phyloP scores from a whole-genome alignment of 2,113 vertebrate species.

The Chauna torquata region DNA sequence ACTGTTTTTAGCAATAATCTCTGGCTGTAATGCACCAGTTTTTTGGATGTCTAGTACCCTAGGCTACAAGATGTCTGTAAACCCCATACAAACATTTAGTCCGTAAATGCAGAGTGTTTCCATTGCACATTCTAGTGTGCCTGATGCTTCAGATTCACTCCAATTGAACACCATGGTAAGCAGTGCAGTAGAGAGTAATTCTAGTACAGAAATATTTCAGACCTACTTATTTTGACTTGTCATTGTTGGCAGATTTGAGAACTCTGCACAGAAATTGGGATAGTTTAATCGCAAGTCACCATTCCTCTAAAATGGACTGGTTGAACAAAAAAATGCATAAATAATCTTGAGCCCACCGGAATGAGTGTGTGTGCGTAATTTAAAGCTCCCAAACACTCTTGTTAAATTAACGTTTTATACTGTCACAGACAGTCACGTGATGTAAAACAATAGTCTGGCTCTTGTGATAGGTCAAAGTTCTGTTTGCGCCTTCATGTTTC shows the following conservation, averaged over 20 bases:
- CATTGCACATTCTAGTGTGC: not conserved
- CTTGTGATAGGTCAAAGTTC: not conserved
- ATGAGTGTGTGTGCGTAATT: not conserved
- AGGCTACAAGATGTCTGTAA: not conserved
- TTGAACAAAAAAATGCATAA: not conserved
- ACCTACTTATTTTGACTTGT: not conserved
- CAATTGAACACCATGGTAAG: not conserved
- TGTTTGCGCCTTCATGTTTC: conserved; percentile 44
- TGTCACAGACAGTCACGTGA: not conserved
- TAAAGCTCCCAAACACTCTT: not conserved
- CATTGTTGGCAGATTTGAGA: not conserved
- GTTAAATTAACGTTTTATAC: conserved; percentile 15
- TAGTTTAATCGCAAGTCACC: not conserved
- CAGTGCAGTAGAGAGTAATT: not conserved
- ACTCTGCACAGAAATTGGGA: not conserved
- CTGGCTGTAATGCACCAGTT: not conserved
- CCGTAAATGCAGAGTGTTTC: not conserved
- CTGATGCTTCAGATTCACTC: not conserved
- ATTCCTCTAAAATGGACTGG: not conserved
- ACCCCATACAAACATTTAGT: not conserved
- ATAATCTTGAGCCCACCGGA: not conserved
- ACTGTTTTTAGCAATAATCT: not conserved
- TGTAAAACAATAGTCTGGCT: conserved; percentile 23
- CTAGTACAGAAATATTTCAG: not conserved
- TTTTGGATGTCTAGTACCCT: not conserved